Base-by-base conservation (phyloP, 2,113 vertebrate genomes). In the Lamprotornis superbus region DNA sequence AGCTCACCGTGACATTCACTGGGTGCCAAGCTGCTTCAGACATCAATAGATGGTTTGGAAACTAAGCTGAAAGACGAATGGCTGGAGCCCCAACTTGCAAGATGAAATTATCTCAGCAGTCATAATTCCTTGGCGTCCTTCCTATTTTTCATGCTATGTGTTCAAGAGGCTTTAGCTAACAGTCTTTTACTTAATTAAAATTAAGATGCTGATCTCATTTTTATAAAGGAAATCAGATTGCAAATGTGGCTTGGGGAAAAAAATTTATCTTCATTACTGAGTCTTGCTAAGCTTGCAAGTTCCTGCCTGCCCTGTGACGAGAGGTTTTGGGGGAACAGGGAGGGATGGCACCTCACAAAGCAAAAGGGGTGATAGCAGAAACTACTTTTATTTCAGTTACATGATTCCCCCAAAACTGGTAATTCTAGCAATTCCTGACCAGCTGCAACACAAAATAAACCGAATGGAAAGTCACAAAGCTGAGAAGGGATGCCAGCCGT, bases 131-230 rank as follows among this genome's bases (percentile, higher is more conserved):
- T 85, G 87, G 57, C 70, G 8, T 25, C 61, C 67, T 33, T 87
- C 57, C 78, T 79, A 24, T 55, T 89, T 87, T 44, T 79, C 31
- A 31, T 18, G 49, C 31, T 63, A 30, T 0, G 0, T 23, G 27
- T 52, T 91, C 63, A 71, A 82, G n/a, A 91, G 46, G 57, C 49
- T 90, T 81, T 56, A 95, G 69, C 89, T 64, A 73, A 61, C 30
- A 14, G 24, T 18, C 25, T 73, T 79, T 70, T 78, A 87, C 82
- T 64, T 69, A 57, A 91, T 86, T 87, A 39, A 74, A 85, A 71
- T 82, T 42, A 81, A 83, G 79, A 68, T 33, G 30, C 22, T 77
- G 67, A 87, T 74, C 53, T 92, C 44, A 22, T 79, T 83, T 77
- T 53, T 83, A 33, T 8, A 15, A n/a, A 65, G 56, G 55, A n/a